Evolutionary conservation across 2,113 vertebrate genomes (phyloP).

Genomic region (Baryphthengus martii): DNA sequence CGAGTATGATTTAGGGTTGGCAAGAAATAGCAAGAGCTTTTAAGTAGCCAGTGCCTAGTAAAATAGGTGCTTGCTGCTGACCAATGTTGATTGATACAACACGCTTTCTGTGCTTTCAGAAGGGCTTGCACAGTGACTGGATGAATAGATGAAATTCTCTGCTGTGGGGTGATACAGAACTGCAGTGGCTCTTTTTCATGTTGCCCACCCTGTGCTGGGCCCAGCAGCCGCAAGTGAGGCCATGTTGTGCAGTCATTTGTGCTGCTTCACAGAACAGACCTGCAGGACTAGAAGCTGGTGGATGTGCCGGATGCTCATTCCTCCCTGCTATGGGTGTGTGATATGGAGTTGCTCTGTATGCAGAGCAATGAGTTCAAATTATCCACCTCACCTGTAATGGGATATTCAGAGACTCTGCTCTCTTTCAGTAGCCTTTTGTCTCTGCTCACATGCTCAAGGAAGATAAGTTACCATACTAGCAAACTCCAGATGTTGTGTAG

Average conservation of each 20-base stretch:
- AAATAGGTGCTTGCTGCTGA: neutral
- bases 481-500: neutral
- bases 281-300: neutral
- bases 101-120: neutral
- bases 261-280: neutral
- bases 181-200: neutral
- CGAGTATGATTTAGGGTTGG: neutral
- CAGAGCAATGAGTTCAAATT: neutral
- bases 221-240: neutral
- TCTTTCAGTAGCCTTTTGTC: neutral
- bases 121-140: neutral
- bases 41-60: neutral
- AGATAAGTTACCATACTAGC: neutral
- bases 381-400: neutral
- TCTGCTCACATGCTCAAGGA: neutral
- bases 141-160: neutral
- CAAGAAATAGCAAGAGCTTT: neutral
- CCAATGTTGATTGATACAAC: neutral
- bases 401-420: neutral
- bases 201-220: fast-evolving
- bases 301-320: neutral
- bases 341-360: neutral
- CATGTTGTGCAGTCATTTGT: fast-evolving
- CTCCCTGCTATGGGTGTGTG: neutral
- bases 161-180: neutral